Evolutionary conservation across 1,140 invertebrate species (phyloP).

Genomic region (Drosophila nikananu): DNA sequence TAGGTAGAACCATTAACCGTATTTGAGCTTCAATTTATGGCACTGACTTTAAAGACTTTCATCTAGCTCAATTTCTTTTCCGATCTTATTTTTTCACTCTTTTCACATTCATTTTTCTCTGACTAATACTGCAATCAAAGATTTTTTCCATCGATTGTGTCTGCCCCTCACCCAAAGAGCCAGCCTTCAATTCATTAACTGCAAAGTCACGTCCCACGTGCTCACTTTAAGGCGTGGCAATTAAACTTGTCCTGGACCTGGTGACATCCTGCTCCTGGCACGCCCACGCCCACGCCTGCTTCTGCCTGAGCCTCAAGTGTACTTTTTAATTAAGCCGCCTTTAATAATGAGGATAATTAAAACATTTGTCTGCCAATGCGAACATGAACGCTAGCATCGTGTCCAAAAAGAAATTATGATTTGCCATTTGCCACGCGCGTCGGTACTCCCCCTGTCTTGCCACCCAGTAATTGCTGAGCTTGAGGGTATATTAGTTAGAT

Average conservation of each 20-base stretch:
- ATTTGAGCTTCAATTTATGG: too few species aligned
- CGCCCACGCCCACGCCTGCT: not conserved
- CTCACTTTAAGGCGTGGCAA: conserved; percentile 18
- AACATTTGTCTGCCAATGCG: conserved; percentile 42
- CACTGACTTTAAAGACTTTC: too few species aligned
- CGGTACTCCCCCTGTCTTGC: not conserved
- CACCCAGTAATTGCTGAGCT: not conserved
- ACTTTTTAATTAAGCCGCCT: conserved; percentile 52
- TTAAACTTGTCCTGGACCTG: conserved; percentile 23
- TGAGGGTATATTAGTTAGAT: not conserved
- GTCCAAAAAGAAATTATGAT: conserved; percentile 38
- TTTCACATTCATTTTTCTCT: too few species aligned
- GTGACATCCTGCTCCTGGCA: not conserved
- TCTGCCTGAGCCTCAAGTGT: conserved; percentile 15
- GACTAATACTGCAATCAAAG: not conserved
- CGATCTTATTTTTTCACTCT: too few species aligned
- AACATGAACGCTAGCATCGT: conserved; percentile 15
- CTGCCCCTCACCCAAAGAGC: not conserved
- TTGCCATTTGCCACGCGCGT: conserved; percentile 46
- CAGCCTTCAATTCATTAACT: conserved; percentile 35
- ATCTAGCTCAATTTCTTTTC: too few species aligned
- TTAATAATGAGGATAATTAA: conserved; percentile 53
- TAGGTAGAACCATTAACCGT: too few species aligned
- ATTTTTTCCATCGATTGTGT: not conserved
- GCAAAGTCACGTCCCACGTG: conserved; percentile 33